Evolutionary conservation across 2,797 vertebrate species (phyloP), one percentile per base, ranked within the genome.

Genomic region (Taenioides sp.): DNA sequence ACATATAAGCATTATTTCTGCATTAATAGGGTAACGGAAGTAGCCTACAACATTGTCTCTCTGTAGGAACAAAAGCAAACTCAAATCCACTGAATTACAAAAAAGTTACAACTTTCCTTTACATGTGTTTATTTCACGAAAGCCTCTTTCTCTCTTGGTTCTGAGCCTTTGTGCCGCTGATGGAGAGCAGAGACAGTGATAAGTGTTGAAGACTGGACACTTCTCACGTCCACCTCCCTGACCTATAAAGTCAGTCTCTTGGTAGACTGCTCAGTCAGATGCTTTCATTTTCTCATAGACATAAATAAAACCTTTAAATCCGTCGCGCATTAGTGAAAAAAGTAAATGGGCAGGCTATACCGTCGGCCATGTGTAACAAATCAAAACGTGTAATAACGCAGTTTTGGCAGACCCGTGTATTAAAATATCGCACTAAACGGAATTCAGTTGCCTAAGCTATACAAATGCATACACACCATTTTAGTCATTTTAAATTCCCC

Each of bases 161-260:
- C 23, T 25, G 25, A 25, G 5, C 25, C n/a, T 31, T 20, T 9
- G 72, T 81, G 83, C 66, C 67, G 4, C 73, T 82, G 83, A 84
- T 43, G 75, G 69, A 79, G 63, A 83, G 69, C 88, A 86, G 84
- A 65, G n/a, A 28, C 23, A 28, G 58, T 16, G 22, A 4, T 14
- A 58, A 71, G 72, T 68, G 73, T 79, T 77, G 71, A 75, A 76
- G 37, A 75, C 69, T 49, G 65, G 65, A 31, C 61, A 37, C 66
- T 77, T 80, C 69, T 80, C 74, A 78, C 80, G 63, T 78, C 69
- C 65, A 71, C 31, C 57, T 85, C 79, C 20, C 67, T 67, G 66
- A 59, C 67, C 75, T 65, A 50, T 78, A 70, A 80, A 81, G 52
- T n/a, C 22, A 61, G 7, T 52, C 7, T 18, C 17, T n/a, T 52